Evolutionary conservation across 2,113 vertebrate species (phyloP).

Genomic region (Ptyas mucosa): DNA sequence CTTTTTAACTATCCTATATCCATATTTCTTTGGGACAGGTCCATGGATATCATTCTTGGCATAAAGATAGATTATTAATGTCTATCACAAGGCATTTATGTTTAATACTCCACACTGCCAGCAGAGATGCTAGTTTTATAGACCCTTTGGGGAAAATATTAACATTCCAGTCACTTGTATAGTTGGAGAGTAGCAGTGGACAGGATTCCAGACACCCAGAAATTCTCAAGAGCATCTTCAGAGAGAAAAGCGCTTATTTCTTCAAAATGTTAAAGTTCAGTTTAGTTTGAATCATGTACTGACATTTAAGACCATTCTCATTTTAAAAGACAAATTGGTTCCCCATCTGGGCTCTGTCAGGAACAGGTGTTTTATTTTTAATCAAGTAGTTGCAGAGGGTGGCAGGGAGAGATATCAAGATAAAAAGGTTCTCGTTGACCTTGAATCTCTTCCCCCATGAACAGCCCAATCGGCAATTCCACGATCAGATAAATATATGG

Average conservation of each 20-base stretch:
- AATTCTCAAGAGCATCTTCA: background rate
- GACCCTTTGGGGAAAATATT: background rate
- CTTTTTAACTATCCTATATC: background rate
- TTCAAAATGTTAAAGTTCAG: slow-evolving; percentile 18
- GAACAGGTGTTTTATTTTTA: slow-evolving; percentile 22
- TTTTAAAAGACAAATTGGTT: slow-evolving; percentile 3
- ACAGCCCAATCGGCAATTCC: background rate
- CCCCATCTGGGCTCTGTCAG: background rate
- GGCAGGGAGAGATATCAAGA: background rate
- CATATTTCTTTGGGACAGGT: background rate
- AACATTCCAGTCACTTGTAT: background rate
- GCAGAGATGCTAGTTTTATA: background rate
- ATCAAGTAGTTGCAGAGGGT: slow-evolving; percentile 5
- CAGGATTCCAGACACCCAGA: background rate
- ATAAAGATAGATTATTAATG: background rate
- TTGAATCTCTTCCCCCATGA: background rate
- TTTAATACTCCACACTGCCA: background rate
- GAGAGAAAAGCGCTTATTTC: background rate
- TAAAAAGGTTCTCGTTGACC: slow-evolving; percentile 10
- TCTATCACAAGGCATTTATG: background rate
- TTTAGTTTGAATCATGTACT: slow-evolving; percentile 26
- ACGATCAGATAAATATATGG: slow-evolving; percentile 2
- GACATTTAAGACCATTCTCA: slow-evolving; percentile 9
- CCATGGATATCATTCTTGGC: background rate
- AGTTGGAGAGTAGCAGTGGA: background rate